phyloP scores from a whole-genome alignment of 1,140 invertebrate species.

The Chrysomallon squamiferum region DNA sequence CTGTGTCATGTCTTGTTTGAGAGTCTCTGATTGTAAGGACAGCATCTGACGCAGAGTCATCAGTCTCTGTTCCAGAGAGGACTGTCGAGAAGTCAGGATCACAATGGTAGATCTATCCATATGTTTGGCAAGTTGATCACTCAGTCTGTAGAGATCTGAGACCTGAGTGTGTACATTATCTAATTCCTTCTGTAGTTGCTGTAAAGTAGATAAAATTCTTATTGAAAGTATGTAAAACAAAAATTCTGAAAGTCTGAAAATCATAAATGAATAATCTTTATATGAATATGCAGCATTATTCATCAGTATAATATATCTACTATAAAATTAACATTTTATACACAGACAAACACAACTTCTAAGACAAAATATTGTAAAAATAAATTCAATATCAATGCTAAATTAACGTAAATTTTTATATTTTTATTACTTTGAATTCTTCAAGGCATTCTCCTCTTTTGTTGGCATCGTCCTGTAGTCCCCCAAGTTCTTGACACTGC shows the following conservation, averaged over 20 bases:
- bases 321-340: no score
- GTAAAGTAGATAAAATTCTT: conserved; percentile 11
- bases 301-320: no score
- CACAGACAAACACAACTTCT: no score
- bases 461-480: conserved; percentile 25
- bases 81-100: conserved; percentile 46
- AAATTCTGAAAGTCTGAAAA: no score
- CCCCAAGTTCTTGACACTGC: conserved; percentile 37
- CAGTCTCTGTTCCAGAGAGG: conserved; percentile 47
- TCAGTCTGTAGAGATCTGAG: conserved; percentile 41
- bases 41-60: conserved; percentile 43
- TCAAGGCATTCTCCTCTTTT: conserved; percentile 36
- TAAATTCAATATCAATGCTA: no score
- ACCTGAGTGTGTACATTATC: conserved; percentile 47
- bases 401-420: no score
- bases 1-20: conserved; percentile 47
- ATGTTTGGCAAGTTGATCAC: conserved; percentile 48
- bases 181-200: conserved; percentile 47
- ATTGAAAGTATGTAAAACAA: background rate
- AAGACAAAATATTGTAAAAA: no score
- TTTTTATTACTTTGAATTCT: conserved; percentile 41
- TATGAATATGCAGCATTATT: no score
- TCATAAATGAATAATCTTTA: no score
- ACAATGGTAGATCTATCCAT: conserved; percentile 53
- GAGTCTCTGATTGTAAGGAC: conserved; percentile 36